Evolutionary conservation across 2,888 invertebrate species (phyloP), one percentile per base, ranked within the genome.

Genomic region (Stenichneumon culpator): DNA sequence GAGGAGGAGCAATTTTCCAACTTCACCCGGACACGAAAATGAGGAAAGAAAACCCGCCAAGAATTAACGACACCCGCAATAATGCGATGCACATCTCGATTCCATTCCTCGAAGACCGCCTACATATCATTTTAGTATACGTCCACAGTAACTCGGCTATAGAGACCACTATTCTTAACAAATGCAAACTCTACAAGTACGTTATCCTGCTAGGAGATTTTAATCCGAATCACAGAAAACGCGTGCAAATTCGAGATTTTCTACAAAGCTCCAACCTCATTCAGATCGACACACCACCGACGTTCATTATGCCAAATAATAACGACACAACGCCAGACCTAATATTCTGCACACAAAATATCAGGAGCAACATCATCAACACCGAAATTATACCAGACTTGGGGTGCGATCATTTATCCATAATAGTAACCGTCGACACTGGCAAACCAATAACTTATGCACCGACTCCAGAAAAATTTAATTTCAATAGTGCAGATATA

Each of bases 1-100:
- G 79, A 69, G 54, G 69, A n/a, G 79, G 68, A 57, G 6, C 79
- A 25, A 19, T 68, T 0, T 25, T 36, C 22, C 67, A 79, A 69
- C 22, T 52, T 3, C 54, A 68, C 57, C 69, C 69, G 11, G 36
- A 19, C 14, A 54, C 47, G 5, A n/a, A 7, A 9, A 44, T 68
- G 54, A n/a, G 69, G 16, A 79, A 68, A 57, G 69, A 79, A 19
- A 79, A 79, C 60, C 32, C 39, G 22, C 47, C 50, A 19, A 65
- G 6, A 73, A 73, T 70, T 0, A 79, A 63, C 70, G 36, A 70
- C 3, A 14, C 5, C 11, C n/a, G 44, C 2, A 72, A 79, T 36
- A 28, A 79, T 22, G 68, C 72, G 0, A 60, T 79, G 1, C 72
- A 60, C 22, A 14, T 69, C 11, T 52, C 79, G 7, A 9, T 69